Evolutionary conservation across 2,113 vertebrate genomes (phyloP).

Genomic region (Alligator mississippiensis): DNA sequence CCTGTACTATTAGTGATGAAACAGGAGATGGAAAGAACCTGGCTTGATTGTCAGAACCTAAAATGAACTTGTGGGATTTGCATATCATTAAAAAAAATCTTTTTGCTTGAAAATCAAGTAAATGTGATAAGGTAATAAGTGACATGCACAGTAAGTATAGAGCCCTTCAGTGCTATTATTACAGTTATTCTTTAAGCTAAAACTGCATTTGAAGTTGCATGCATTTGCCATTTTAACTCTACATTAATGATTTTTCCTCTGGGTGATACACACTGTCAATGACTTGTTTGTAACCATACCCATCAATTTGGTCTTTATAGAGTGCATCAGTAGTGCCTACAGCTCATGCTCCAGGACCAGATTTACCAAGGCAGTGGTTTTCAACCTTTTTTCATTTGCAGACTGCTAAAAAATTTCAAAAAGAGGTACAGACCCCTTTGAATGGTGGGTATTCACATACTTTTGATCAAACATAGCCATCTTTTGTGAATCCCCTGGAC

Average conservation of each 20-base stretch:
- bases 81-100: conserved; percentile 50
- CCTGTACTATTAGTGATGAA: conserved; percentile 61
- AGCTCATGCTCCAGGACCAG: not conserved
- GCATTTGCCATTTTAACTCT: not conserved
- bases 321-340: rapidly evolving
- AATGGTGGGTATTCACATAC: too few relatives aligned
- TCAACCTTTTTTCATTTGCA: not conserved
- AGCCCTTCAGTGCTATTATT: not conserved
- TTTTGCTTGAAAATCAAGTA: conserved; percentile 27
- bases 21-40: conserved; percentile 50
- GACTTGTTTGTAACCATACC: rapidly evolving
- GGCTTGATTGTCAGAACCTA: conserved; percentile 58
- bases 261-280: conserved; percentile 32
- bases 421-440: too few relatives aligned
- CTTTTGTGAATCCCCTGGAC: too few relatives aligned
- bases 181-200: conserved; percentile 15
- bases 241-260: not conserved
- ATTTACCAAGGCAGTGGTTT: not conserved
- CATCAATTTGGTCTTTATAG: not conserved
- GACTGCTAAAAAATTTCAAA: not conserved
- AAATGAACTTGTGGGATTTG: conserved; percentile 57
- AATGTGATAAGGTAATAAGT: conserved; percentile 36
- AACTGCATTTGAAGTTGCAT: not conserved
- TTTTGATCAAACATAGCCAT: too few relatives aligned
- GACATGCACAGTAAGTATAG: conserved; percentile 35